phyloP scores from a whole-genome alignment of 2,113 vertebrate genomes.

The Ophiodon elongatus region DNA sequence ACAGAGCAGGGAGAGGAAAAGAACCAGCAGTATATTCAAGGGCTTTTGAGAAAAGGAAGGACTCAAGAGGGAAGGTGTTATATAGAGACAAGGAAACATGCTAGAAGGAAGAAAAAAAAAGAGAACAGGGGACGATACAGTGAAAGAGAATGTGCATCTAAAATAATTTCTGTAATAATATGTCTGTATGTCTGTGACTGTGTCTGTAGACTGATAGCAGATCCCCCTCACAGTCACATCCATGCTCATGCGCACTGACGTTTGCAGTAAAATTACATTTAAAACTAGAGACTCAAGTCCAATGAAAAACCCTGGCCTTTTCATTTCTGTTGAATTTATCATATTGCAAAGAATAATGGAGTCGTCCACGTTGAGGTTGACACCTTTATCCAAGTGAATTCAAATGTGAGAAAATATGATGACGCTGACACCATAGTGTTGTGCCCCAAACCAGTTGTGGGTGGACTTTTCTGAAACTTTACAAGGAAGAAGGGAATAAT shows the following conservation, averaged over 20 bases:
- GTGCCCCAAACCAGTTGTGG: neutral
- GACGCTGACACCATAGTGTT: neutral
- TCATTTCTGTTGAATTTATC: neutral
- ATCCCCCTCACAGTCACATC: neutral
- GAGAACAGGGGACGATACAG: neutral
- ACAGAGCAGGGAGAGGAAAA: neutral
- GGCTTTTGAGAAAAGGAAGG: conserved; percentile 5
- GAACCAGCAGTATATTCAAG: neutral
- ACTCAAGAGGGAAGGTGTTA: neutral
- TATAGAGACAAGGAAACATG: neutral
- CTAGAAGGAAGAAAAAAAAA: neutral
- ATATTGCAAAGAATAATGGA: neutral
- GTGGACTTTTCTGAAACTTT: neutral
- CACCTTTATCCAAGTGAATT: neutral
- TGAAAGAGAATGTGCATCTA: conserved; percentile 13
- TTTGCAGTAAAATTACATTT: neutral
- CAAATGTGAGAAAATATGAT: neutral
- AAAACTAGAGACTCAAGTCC: neutral
- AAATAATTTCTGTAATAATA: neutral
- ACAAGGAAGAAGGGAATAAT: neutral
- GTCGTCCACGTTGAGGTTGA: too few relatives aligned
- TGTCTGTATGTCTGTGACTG: neutral
- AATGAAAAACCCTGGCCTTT: neutral
- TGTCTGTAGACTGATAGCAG: neutral
- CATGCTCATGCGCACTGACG: too few relatives aligned